Base-by-base conservation (phyloP, 2,888 invertebrate species). In the Sesamia inferens region DNA sequence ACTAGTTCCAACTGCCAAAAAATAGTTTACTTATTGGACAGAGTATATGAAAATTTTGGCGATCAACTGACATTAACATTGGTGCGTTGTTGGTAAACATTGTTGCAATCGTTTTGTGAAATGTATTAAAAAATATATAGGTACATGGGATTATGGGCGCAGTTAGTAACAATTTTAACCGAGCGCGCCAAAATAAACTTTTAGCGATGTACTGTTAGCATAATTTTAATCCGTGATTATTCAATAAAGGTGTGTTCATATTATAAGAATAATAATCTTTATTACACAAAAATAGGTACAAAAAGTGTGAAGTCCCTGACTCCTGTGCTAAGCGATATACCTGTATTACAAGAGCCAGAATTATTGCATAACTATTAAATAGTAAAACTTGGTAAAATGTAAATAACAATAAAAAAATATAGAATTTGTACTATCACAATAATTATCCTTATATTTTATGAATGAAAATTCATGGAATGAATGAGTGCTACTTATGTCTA, bases 371-470 rank as follows among this genome's bases (percentile, higher is more conserved):
- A 31, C 31, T 31, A 31, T 31, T 31, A 31, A 31, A 31, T 31
- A 31, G 31, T 31, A 31, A 31, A 31, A 31, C 31, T 31, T 31
- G 31, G 31, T 31, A 31, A 31, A 31, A 75, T 31, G 31, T 63
- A 75, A 68, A 75, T 62, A 51, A 39, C 31, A 65, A 58, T 58
- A 48, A 44, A 75, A 75, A 74, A 76, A 57, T 57, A 62, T 67
- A 57, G 7, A 74, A 51, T 58, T 31, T 67, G 19, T 76, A 51
- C 31, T 75, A 76, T 76, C 68, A 76, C 75, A 75, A 67, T 51
- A 48, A 19, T 57, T 57, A 42, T 24, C 24, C 74, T 65, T 54
- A 74, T n/a, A 1, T 31, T 55, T 3, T 24, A 68, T 19, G 68
- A 19, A 67, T 67, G 69, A 39, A 10, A 67, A 16, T 61, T 24